These are phyloP conservation scores for Eonycteris spelaea DNA, from an alignment of 2,113 vertebrate genomes.

Conservation along the genomic window DNA sequence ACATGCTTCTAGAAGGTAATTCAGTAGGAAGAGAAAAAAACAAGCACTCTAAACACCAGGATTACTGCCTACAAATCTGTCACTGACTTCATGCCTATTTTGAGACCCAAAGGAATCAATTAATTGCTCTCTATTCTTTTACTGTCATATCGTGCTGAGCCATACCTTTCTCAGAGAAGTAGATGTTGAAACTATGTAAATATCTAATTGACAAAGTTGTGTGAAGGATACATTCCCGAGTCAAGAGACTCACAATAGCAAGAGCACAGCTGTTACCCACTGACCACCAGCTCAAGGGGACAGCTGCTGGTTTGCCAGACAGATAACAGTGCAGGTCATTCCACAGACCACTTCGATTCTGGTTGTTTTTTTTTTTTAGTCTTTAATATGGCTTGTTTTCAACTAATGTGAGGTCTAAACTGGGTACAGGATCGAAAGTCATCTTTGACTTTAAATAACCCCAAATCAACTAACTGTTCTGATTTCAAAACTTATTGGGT, in stretches of 20 bases:
- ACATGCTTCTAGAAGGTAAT: neutral
- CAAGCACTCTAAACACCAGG: neutral
- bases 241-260: neutral
- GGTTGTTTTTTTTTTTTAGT: neutral
- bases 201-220: neutral
- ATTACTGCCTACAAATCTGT: neutral
- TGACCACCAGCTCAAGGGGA: neutral
- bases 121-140: neutral
- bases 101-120: neutral
- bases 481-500: neutral
- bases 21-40: neutral
- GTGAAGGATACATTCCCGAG: neutral
- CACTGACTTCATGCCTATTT: neutral
- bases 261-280: neutral
- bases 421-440: neutral
- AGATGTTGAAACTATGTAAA: neutral
- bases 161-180: neutral
- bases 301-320: neutral
- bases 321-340: neutral
- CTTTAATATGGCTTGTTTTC: neutral
- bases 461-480: neutral
- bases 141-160: neutral
- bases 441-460: neutral
- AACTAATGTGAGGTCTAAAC: neutral
- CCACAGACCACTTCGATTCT: neutral